Evolutionary conservation across 2,888 invertebrate genomes (phyloP).

Genomic region (Magallana nippona): DNA sequence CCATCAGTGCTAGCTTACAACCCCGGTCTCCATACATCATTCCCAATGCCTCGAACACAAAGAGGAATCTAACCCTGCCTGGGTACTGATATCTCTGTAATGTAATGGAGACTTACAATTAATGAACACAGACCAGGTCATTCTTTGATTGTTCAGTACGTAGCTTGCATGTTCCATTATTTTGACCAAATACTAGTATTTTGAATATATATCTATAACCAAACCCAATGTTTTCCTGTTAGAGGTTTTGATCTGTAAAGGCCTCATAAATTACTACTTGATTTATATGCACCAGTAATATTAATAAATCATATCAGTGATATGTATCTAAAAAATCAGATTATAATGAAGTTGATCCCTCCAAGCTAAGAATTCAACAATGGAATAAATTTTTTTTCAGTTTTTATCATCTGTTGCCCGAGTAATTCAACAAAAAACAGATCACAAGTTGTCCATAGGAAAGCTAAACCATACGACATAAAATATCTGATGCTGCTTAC

Average conservation of each 20-base stretch:
- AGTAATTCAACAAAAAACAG: neutral
- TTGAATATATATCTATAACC: too few relatives aligned
- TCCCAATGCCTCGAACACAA: neutral
- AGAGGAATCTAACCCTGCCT: neutral
- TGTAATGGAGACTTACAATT: conserved; percentile 1
- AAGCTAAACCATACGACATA: neutral
- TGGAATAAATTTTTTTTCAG: neutral
- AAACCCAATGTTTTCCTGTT: too few relatives aligned
- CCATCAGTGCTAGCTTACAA: conserved; percentile 14
- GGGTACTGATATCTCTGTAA: neutral
- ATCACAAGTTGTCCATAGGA: neutral
- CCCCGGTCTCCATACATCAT: conserved; percentile 1
- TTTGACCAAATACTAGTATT: too few relatives aligned
- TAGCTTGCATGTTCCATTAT: too few relatives aligned
- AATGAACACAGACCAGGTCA: neutral
- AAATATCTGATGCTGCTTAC: neutral
- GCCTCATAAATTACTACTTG: too few relatives aligned
- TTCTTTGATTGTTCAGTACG: neutral
- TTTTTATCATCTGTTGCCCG: neutral
- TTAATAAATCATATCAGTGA: too few relatives aligned
- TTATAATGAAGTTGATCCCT: neutral
- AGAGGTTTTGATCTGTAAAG: too few relatives aligned
- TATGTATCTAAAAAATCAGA: neutral
- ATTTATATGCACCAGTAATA: too few relatives aligned
- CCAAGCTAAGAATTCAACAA: neutral